phyloP scores from a whole-genome alignment of 1,140 invertebrate genomes.

The Caenorhabditis elegans region DNA sequence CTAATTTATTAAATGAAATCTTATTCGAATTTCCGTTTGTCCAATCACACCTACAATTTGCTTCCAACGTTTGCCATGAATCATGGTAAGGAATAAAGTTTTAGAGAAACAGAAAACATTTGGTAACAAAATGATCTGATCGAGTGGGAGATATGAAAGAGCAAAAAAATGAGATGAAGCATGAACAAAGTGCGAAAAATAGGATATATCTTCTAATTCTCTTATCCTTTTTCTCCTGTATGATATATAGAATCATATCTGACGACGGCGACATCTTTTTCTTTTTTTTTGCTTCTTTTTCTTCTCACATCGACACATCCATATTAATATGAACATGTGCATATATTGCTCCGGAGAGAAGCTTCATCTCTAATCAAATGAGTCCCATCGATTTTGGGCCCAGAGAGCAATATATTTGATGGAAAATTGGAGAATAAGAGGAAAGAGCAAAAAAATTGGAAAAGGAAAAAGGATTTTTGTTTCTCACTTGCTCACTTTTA shows the following conservation, averaged over 20 bases:
- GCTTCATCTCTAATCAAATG: conserved; percentile 5
- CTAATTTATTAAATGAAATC: no score
- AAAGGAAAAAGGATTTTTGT: not conserved
- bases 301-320: not conserved
- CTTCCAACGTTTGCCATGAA: no score
- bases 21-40: not conserved
- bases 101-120: not conserved
- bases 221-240: not conserved
- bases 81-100: no score
- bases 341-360: not conserved
- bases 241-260: not conserved
- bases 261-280: not conserved
- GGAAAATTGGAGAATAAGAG: not conserved
- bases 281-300: not conserved
- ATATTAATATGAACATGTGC: conserved; percentile 29
- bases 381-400: not conserved
- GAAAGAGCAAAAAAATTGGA: not conserved
- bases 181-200: conserved; percentile 20
- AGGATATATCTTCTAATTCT: not conserved
- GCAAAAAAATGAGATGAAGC: not conserved
- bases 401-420: not conserved
- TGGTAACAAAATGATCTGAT: not conserved
- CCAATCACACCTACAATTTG: no score
- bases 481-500: no score
- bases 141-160: not conserved